These are phyloP conservation scores for Rapana venosa DNA, from an alignment of 2,888 invertebrate species.

Conservation along the genomic window DNA sequence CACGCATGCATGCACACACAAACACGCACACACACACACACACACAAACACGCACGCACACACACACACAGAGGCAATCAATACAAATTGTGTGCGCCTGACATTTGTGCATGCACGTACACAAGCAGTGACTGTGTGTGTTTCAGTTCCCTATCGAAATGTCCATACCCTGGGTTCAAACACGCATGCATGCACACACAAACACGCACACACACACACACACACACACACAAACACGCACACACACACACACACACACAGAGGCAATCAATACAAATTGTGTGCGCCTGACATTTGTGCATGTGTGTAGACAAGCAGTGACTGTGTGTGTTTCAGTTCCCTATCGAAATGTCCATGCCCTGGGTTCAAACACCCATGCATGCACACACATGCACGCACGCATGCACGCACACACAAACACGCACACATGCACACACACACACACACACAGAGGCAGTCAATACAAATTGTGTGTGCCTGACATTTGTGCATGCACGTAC, in stretches of 20 bases:
- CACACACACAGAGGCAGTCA: background rate
- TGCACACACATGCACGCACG: background rate
- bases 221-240: background rate
- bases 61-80: background rate
- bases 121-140: background rate
- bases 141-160: conserved; percentile 98
- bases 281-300: background rate
- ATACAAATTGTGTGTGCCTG: background rate
- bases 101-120: background rate
- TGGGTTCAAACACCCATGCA: conserved; percentile 85
- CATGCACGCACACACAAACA: background rate
- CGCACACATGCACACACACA: background rate
- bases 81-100: background rate
- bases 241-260: background rate
- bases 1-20: background rate
- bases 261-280: too few species aligned
- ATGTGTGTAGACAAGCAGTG: background rate
- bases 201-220: background rate
- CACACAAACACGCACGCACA: background rate
- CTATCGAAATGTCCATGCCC: conserved; percentile 99
- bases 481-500: background rate
- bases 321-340: conserved; percentile 85
- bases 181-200: background rate
- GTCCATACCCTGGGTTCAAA: conserved; percentile 98
- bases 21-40: background rate